These are phyloP conservation scores for Ahaetulla prasina DNA, from an alignment of 2,113 vertebrate species.

Conservation along the genomic window DNA sequence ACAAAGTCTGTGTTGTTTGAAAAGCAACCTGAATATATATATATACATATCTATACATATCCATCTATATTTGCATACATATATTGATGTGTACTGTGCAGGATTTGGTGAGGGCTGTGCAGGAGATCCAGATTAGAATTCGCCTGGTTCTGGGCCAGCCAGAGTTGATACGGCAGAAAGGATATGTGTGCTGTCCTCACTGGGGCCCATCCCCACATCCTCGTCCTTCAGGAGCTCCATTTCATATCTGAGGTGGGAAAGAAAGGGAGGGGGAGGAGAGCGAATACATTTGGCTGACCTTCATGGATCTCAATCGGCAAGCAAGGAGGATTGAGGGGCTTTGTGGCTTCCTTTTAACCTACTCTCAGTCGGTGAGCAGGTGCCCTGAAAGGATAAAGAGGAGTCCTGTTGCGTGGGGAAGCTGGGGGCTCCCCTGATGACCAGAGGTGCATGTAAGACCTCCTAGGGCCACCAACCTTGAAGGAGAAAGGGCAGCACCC, in stretches of 20 bases:
- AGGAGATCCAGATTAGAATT: neutral
- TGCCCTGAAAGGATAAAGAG: neutral
- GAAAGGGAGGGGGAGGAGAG: neutral
- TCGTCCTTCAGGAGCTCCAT: neutral
- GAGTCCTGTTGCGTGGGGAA: neutral
- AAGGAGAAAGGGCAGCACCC: neutral
- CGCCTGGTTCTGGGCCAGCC: neutral
- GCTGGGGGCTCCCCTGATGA: neutral
- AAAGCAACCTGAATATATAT: neutral
- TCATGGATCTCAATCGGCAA: neutral
- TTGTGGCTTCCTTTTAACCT: neutral
- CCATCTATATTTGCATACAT: rapidly evolving
- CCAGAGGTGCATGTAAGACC: neutral
- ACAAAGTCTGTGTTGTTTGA: neutral
- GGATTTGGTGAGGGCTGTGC: neutral
- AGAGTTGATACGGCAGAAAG: neutral
- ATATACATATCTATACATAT: neutral
- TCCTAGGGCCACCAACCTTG: neutral
- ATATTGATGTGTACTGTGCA: neutral
- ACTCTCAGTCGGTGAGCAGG: neutral
- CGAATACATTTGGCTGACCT: neutral
- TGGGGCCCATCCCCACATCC: neutral
- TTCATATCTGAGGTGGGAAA: neutral
- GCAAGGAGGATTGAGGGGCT: neutral
- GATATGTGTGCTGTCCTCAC: neutral